A percentile compares a stretch with the other conserved stretches of the same genome.
phyloP scores from a whole-genome alignment of 2,888 invertebrate species.

The Cerceris ruficornis region DNA sequence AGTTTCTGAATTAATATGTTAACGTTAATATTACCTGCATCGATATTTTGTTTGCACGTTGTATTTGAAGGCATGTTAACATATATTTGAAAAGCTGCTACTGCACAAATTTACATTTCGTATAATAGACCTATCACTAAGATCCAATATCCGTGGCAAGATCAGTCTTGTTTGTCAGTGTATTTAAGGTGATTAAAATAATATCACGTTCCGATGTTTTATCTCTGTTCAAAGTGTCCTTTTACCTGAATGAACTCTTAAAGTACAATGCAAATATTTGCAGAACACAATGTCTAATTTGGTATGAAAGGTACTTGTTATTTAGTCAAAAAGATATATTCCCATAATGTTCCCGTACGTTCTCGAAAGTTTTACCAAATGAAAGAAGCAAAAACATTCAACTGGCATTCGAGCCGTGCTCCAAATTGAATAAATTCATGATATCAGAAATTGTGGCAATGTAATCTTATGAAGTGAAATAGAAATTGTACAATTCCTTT shows the following conservation, averaged over 20 bases:
- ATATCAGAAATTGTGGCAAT: too few relatives aligned
- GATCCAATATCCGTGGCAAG: not conserved
- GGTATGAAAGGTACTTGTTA: not conserved
- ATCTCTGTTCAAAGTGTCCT: not conserved
- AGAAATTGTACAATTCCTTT: too few relatives aligned
- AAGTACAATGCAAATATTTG: not conserved
- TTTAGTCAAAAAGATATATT: not conserved
- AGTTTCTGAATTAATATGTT: too few relatives aligned
- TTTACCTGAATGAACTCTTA: not conserved
- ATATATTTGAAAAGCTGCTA: not conserved
- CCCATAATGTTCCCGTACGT: not conserved
- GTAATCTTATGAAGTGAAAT: too few relatives aligned
- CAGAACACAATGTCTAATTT: not conserved
- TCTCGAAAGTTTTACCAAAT: too few relatives aligned
- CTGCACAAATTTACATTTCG: not conserved
- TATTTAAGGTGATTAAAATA: not conserved
- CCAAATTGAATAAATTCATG: too few relatives aligned
- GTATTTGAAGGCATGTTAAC: not conserved
- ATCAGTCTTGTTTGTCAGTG: not conserved
- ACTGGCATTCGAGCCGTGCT: too few relatives aligned
- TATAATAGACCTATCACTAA: not conserved
- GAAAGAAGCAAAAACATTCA: too few relatives aligned
- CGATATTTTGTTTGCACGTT: too few relatives aligned
- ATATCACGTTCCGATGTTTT: not conserved
- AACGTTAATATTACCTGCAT: too few relatives aligned